These are phyloP conservation scores for Nebria brevicollis DNA, from an alignment of 2,888 invertebrate species.

Conservation along the genomic window DNA sequence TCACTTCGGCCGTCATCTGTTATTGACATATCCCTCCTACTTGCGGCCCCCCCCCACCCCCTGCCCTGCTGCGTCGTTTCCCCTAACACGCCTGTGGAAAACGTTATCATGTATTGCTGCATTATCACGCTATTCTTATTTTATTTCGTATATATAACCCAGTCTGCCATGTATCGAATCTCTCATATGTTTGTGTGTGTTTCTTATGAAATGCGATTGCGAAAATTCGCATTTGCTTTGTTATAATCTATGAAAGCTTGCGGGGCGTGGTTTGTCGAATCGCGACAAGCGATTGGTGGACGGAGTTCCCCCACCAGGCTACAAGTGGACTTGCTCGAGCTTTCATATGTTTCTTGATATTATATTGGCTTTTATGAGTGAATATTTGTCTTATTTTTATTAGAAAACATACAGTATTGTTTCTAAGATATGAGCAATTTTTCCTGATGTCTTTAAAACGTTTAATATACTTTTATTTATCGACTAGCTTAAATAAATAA, in stretches of 20 bases:
- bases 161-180: neutral
- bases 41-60: neutral
- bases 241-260: neutral
- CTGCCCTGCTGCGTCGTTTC: neutral
- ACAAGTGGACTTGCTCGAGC: neutral
- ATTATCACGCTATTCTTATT: slow-evolving; percentile 1
- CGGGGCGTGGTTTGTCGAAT: neutral
- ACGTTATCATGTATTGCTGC: neutral
- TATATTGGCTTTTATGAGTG: neutral
- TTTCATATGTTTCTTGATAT: neutral
- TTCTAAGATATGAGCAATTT: too few relatives aligned
- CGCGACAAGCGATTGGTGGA: slow-evolving; percentile 2
- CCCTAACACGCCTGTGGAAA: neutral
- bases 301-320: neutral
- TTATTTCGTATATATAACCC: neutral
- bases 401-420: neutral
- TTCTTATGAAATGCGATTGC: neutral
- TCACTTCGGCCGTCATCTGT: slow-evolving; percentile 29
- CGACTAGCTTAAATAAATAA: neutral
- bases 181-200: neutral
- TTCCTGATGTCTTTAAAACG: too few relatives aligned
- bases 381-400: neutral
- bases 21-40: slow-evolving; percentile 20
- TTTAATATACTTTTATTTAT: neutral
- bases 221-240: neutral